Evolutionary conservation across 2,113 vertebrate species (phyloP).

Genomic region (Cinclus mexicanus): DNA sequence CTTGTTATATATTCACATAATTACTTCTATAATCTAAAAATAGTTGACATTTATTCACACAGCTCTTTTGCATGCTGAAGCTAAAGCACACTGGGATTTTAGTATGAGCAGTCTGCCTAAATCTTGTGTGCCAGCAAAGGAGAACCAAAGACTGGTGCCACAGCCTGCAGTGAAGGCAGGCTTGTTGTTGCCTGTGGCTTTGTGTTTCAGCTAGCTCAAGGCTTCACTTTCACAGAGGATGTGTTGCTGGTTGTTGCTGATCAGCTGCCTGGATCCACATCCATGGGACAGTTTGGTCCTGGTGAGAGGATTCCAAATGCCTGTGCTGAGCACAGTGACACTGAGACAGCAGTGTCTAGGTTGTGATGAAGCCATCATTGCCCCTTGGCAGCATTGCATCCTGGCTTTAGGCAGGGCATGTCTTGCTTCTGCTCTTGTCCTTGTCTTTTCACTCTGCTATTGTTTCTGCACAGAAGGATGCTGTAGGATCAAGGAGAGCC

Average conservation of each 20-base stretch:
- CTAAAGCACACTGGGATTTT: neutral
- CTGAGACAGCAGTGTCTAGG: neutral
- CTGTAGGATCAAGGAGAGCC: neutral
- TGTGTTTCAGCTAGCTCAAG: neutral
- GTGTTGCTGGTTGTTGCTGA: neutral
- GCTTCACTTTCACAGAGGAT: neutral
- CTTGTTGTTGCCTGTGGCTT: neutral
- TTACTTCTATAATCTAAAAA: neutral
- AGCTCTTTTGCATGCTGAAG: neutral
- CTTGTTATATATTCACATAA: neutral
- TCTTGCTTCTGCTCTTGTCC: neutral
- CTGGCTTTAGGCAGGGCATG: neutral
- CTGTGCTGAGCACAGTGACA: neutral
- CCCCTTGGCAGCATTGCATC: fast-evolving
- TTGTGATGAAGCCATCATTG: neutral
- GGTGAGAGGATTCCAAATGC: neutral
- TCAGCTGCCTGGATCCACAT: neutral
- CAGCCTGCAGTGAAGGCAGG: neutral
- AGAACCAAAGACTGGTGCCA: neutral
- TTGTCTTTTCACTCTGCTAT: neutral
- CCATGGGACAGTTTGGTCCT: neutral
- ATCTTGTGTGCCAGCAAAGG: neutral
- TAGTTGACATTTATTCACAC: neutral
- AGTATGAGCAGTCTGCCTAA: neutral
- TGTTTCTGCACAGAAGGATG: neutral